Evolutionary conservation across 2,797 vertebrate species (phyloP), one percentile per base, ranked within the genome.

Genomic region (Enteromius unitaeniatus): DNA sequence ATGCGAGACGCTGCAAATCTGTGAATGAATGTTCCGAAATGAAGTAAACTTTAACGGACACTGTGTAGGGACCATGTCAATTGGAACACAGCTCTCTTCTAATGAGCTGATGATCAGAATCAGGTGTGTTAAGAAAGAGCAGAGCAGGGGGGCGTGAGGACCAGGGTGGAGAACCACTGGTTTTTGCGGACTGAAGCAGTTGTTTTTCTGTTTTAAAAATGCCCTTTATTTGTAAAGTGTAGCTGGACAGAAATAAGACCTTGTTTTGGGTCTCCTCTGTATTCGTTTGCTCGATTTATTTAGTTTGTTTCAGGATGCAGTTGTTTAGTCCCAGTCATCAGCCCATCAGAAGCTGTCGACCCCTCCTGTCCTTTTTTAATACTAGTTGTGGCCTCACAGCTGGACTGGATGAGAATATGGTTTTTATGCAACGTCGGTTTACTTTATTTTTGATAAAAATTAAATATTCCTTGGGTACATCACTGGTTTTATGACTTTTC

Each of bases 401-500:
- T 58, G 51, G 73, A 69, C 76, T 72, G 34, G 34, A 72, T 47
- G 69, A 77, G 69, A 72, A 83, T 68, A 60, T 82, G 75, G 78
- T 85, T 69, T 72, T 65, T 80, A 84, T 49, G 72, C 70, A 60
- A 81, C 42, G n/a, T 47, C 34, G 37, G 47, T 77, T 78, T 74
- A 84, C 72, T 68, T 81, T 51, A 51, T 68, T 86, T 74, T 81
- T 87, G 34, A 81, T 87, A 86, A 82, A 58, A 64, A 86, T 82
- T 74, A 69, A 82, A 86, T 69, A 60, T 47, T 79, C 76, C 26
- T 47, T 64, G 23, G 49, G 64, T 49, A 10, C 47, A 15, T 19
- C 0, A 40, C 6, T 55, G 65, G 7, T 3, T 74, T 26, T 13
- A 58, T 77, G 69, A 40, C 53, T 62, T 72, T 64, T 84, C 17